A percentile compares a stretch with the other conserved stretches of the same genome.
These are phyloP conservation scores for Podarcis muralis DNA, from an alignment of 2,113 vertebrate species.

Conservation along the genomic window DNA sequence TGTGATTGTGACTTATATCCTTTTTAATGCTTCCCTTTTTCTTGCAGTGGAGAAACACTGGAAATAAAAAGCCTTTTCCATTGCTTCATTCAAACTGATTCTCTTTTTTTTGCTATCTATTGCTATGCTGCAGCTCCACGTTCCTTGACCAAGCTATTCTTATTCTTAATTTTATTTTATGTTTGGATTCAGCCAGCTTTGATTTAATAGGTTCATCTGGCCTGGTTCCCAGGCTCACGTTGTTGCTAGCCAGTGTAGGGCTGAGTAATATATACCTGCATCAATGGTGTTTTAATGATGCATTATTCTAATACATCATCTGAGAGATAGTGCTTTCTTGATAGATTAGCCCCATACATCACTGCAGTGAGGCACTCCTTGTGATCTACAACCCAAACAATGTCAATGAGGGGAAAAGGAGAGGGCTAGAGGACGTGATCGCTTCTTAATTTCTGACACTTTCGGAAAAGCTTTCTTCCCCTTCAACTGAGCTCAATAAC, in stretches of 20 bases:
- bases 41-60: conserved; percentile 52
- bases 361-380: conserved; percentile 18
- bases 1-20: conserved; percentile 25
- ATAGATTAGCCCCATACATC: conserved; percentile 60
- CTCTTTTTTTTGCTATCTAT: neutral
- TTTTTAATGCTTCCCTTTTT: conserved; percentile 39
- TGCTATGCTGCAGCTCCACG: conserved; percentile 22
- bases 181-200: conserved; percentile 44
- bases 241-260: neutral
- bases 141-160: conserved; percentile 39
- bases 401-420: conserved; percentile 46
- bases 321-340: conserved; percentile 38
- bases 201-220: conserved; percentile 48
- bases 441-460: conserved; percentile 47
- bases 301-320: conserved; percentile 59
- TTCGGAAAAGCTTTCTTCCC: conserved; percentile 34
- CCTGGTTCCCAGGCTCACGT: neutral
- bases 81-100: conserved; percentile 30
- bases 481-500: conserved; percentile 21
- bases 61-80: conserved; percentile 50
- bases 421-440: conserved; percentile 14
- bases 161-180: conserved; percentile 48
- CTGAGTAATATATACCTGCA: conserved; percentile 45
- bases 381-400: conserved; percentile 50
- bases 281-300: conserved; percentile 59